A percentile compares a stretch with the other conserved stretches of the same genome.
Conservation (phyloP, 1,140 invertebrate genomes). For the Cydia pomonella region DNA sequence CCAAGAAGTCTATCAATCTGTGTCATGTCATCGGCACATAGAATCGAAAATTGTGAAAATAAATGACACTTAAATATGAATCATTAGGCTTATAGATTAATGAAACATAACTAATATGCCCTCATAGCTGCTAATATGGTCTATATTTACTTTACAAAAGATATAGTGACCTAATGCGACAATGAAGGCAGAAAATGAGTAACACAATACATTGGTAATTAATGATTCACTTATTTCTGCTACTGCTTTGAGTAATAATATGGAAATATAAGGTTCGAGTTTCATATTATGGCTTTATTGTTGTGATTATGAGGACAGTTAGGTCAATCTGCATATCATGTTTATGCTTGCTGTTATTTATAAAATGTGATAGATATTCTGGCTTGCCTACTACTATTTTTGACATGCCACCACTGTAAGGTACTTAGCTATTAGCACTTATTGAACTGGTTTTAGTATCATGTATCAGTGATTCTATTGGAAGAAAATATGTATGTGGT, state of each 20-base stretch:
- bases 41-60: too few relatives aligned
- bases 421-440: too few relatives aligned
- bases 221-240: conserved; percentile 20
- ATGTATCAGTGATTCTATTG: too few relatives aligned
- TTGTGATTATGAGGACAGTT: not conserved
- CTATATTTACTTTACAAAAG: not conserved
- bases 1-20: too few relatives aligned
- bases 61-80: too few relatives aligned
- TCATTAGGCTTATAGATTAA: too few relatives aligned
- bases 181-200: not conserved
- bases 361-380: not conserved
- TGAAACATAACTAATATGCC: not conserved
- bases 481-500: too few relatives aligned
- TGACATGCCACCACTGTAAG: too few relatives aligned
- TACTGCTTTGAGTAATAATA: conserved; percentile 16
- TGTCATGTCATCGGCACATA: too few relatives aligned
- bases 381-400: not conserved
- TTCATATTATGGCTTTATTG: not conserved
- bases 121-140: too few relatives aligned
- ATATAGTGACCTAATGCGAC: not conserved
- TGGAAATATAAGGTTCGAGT: conserved; percentile 11
- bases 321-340: not conserved
- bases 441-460: too few relatives aligned
- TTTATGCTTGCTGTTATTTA: not conserved
- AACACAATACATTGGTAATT: conserved; percentile 9